Percentiles rank a stretch among this genome's conserved stretches.
Evolutionary conservation across 2,888 invertebrate genomes (phyloP).

Genomic region (Parthenolecanium corni): DNA sequence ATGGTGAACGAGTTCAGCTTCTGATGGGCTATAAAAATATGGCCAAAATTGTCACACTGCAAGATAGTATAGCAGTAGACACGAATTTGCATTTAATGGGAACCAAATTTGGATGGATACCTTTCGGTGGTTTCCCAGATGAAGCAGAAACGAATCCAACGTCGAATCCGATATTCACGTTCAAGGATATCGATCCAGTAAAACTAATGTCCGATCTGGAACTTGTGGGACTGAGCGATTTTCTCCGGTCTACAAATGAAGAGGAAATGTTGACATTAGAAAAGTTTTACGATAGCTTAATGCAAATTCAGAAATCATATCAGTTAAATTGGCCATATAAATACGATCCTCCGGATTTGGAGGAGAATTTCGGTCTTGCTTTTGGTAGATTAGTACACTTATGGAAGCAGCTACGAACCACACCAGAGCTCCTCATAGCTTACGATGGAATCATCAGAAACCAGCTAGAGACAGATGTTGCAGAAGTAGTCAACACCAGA

Average conservation of each 20-base stretch:
- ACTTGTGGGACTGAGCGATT: neutral
- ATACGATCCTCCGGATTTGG: neutral
- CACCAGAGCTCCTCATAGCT: neutral
- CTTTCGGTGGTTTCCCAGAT: no score
- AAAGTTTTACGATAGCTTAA: neutral
- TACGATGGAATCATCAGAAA: neutral
- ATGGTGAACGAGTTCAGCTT: no score
- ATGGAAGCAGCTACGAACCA: neutral
- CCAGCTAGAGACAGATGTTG: neutral
- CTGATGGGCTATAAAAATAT: no score
- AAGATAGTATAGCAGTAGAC: no score
- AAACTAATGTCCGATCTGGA: neutral
- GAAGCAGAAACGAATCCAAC: no score
- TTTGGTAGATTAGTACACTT: neutral
- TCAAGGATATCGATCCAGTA: no score
- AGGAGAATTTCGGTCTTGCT: neutral
- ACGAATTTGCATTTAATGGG: no score
- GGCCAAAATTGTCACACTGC: no score
- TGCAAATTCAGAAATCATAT: neutral
- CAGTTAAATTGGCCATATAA: neutral
- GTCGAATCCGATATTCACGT: no score
- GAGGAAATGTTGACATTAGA: neutral
- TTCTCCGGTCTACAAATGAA: neutral
- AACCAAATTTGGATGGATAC: no score
- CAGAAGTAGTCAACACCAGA: neutral